Conservation (phyloP, 2,113 vertebrate genomes). For the Sterrhoptilus dennistouni region DNA sequence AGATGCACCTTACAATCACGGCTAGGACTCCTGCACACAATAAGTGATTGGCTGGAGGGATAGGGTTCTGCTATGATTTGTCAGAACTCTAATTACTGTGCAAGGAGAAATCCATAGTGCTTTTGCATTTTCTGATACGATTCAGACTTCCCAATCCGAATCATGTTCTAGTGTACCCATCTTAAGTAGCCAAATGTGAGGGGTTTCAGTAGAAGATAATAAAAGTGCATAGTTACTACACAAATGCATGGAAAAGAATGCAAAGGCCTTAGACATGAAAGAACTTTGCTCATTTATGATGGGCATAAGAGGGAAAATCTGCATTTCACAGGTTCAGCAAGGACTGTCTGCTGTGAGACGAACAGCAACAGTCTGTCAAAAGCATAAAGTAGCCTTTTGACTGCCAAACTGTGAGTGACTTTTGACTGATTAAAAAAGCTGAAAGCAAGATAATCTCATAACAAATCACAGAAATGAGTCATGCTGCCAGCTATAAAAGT, state of each 20-base stretch:
- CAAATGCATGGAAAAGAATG: neutral
- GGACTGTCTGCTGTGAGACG: neutral
- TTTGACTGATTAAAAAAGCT: neutral
- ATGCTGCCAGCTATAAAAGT: neutral
- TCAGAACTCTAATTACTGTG: neutral
- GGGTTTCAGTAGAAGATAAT: neutral
- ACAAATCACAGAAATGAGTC: slow-evolving; percentile 17
- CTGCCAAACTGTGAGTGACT: neutral
- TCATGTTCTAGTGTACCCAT: neutral
- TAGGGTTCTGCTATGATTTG: neutral
- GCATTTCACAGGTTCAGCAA: neutral
- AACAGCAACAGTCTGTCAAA: neutral
- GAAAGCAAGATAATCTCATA: neutral
- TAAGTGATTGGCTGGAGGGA: neutral
- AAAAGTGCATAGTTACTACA: neutral
- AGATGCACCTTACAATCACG: neutral
- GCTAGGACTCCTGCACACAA: neutral
- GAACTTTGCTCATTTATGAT: neutral
- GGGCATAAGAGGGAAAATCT: neutral
- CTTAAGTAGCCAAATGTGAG: neutral
- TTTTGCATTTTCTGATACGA: neutral
- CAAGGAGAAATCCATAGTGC: neutral
- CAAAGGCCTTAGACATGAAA: neutral
- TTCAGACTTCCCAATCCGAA: neutral
- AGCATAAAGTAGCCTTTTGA: neutral